Conservation (phyloP, 2,113 vertebrate species). For the Capreolus pygargus region DNA sequence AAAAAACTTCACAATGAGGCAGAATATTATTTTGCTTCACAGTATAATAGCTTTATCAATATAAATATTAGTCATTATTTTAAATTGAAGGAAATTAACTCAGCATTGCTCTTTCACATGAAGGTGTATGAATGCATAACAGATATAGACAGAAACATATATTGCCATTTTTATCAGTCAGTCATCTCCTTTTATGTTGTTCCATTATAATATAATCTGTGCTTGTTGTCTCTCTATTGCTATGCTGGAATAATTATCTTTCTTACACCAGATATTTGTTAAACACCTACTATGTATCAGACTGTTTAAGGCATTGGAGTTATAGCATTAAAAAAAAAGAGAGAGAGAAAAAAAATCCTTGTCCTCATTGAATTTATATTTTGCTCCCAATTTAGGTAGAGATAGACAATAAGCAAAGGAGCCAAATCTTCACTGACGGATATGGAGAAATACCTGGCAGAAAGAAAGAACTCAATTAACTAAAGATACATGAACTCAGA, state of each 20-base stretch:
- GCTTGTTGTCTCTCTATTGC: not conserved
- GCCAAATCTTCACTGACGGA: not conserved
- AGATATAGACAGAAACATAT: not conserved
- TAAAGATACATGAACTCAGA: not conserved
- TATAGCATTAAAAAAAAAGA: not conserved
- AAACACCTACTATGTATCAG: not conserved
- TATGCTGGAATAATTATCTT: not conserved
- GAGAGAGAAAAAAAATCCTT: not conserved
- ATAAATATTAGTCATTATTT: not conserved
- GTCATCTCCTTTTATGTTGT: not conserved
- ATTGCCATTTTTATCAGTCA: not conserved
- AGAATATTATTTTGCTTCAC: not conserved
- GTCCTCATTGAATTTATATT: not conserved
- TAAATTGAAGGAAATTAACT: slow-evolving; percentile 1
- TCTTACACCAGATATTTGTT: not conserved
- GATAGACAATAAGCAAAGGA: not conserved
- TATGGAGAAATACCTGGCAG: not conserved
- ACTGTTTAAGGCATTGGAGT: not conserved
- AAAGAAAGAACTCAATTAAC: not conserved
- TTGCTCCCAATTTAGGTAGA: not conserved
- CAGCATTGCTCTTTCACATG: not conserved
- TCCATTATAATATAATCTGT: not conserved
- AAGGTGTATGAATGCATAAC: not conserved
- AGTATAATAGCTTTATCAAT: not conserved
- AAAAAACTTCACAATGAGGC: not conserved